Base-by-base conservation (phyloP, 2,797 vertebrate species). In the Alauda arvensis region DNA sequence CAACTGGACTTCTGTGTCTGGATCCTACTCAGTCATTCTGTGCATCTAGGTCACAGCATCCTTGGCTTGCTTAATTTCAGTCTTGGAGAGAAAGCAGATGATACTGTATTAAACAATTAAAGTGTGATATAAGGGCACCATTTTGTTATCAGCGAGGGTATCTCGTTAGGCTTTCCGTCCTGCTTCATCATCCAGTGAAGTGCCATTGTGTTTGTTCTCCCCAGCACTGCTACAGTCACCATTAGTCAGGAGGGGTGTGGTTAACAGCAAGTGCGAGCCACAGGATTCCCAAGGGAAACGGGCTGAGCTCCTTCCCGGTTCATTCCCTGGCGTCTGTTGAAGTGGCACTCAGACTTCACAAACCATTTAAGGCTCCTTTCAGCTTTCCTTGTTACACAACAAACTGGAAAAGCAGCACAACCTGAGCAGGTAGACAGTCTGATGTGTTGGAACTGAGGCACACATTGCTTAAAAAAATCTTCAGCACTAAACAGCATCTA, bases 61-160 rank as follows among this genome's bases (percentile, higher is more conserved):
- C 43, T 76, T 67, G 28, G 57, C 39, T 66, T 66, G 37, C 65
- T 76, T 78, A 90, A 83, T 65, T 87, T 67, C 39, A 84, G 53
- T 49, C 68, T 91, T 25, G 48, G 39, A 51, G 39, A 62, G 67
- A 91, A 91, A 88, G 77, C 42, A 92, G 90, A 70, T 60, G 17
- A 85, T 26, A 31, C 12, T 19, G 37, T 40, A 77, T 62, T 39
- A 75, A 89, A 46, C 34, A 88, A 62, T 33, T 66, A 14, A 60
- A 88, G 6, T 43, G 25, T 8, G 14, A 53, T 61, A 85, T 31
- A 83, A 82, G 57, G 28, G 46, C 66, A 77, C 19, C 13, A 17
- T 56, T 92, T 82, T 78, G 12, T 83, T 83, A 91, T 71, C 81
- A 87, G 40, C 13, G 3, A 77, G 46, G 39, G 23, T 63, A 77